Evolutionary conservation across 2,797 vertebrate species (phyloP), one percentile per base, ranked within the genome.

Genomic region (Lophius americanus): DNA sequence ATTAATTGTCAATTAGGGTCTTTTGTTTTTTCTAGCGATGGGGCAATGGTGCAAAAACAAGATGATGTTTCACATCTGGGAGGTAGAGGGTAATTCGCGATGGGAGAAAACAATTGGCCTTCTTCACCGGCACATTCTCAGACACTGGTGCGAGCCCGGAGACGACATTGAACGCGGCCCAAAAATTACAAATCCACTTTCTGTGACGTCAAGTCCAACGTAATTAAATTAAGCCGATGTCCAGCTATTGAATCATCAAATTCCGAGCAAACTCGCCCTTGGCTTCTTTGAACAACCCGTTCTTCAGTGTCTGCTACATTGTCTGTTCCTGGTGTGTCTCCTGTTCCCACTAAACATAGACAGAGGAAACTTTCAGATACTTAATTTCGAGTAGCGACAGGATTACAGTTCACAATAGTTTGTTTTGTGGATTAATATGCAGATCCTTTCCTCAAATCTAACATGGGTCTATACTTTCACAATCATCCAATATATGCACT

Each of bases 191-290:
- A 79, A 70, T 61, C 14, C 47, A 50, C 47, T 69, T 76, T 73
- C 55, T 84, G 79, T 86, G 77, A 81, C 55, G 57, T 80, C 64
- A 78, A 56, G 61, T 73, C 47, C 8, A 47, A 49, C 64, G 42
- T 85, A 81, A 91, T 90, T 72, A 74, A 70, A 64, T 88, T 87
- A 81, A 75, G 70, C 42, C 70, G 58, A 70, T 75, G 70, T 82
- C 72, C 78, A 79, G 60, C 79, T 83, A 82, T 85, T 89, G 82
- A 82, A 73, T 86, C 79, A 80, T 74, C 51, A 49, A 78, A 85
- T 73, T 83, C 83, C 84, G 32, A 57, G 64, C 69, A 68, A 42
- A 52, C 39, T 4, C 11, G 48, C 58, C 61, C 43, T 46, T 36
- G 61, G 54, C 56, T 69, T 72, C 55, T 64, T 50, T 23, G 36